Evolutionary conservation across 2,113 vertebrate genomes (phyloP).

Genomic region (Hiodon alosoides): DNA sequence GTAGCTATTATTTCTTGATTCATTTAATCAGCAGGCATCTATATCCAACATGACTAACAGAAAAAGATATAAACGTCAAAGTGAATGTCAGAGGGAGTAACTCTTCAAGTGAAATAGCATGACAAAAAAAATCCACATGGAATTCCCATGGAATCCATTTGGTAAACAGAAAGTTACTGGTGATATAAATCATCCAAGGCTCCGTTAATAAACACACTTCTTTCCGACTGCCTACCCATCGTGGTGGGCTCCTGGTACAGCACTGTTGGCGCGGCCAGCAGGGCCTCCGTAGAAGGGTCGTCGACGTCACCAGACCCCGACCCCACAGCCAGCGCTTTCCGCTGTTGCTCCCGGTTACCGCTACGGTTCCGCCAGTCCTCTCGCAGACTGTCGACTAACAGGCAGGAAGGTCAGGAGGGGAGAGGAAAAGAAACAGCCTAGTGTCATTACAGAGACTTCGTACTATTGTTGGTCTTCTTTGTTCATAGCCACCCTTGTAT

Average conservation of each 20-base stretch:
- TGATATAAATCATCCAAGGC: too few relatives aligned
- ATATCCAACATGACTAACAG: too few relatives aligned
- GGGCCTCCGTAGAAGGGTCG: slow-evolving; percentile 49
- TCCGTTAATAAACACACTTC: background rate
- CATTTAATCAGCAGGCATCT: too few relatives aligned
- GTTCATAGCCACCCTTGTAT: background rate
- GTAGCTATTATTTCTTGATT: background rate
- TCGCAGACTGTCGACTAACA: slow-evolving; percentile 52
- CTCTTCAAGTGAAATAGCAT: background rate
- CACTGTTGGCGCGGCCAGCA: slow-evolving; percentile 48
- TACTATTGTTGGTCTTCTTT: background rate
- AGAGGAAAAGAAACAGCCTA: background rate
- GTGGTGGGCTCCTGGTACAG: slow-evolving; percentile 48
- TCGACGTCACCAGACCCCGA: slow-evolving; percentile 59
- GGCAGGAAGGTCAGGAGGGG: background rate
- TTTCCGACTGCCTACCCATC: slow-evolving; percentile 24
- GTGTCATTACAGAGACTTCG: background rate
- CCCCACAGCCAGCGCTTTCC: slow-evolving; percentile 48
- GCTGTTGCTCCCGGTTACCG: slow-evolving; percentile 53
- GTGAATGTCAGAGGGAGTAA: too few relatives aligned
- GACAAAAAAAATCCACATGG: too few relatives aligned
- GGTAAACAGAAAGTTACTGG: too few relatives aligned
- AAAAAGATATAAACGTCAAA: background rate
- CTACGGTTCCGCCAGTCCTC: slow-evolving; percentile 62
- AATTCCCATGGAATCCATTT: too few relatives aligned